phyloP scores from a whole-genome alignment of 2,113 vertebrate species.

The Dipodomys stephensi region DNA sequence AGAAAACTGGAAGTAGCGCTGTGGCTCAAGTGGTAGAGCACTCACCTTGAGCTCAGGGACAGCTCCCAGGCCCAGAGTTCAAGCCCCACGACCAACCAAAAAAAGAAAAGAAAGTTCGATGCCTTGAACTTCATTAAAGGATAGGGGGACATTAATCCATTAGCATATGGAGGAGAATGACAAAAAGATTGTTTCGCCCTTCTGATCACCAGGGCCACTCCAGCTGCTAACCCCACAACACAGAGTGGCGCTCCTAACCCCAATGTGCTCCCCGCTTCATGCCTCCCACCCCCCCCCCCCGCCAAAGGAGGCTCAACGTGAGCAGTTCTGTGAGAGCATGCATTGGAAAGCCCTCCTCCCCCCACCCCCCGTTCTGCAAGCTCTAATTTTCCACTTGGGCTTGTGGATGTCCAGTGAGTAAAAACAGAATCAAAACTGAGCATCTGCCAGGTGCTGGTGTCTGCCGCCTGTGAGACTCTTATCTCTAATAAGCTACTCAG shows the following conservation, averaged over 20 bases:
- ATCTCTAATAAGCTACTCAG: too few relatives aligned
- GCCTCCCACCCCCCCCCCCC: background rate
- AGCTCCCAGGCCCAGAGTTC: background rate
- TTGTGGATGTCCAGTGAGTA: background rate
- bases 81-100: too few relatives aligned
- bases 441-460: background rate
- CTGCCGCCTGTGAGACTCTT: too few relatives aligned
- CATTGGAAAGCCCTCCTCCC: too few relatives aligned
- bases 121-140: background rate
- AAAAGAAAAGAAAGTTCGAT: background rate
- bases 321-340: too few relatives aligned
- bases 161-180: background rate
- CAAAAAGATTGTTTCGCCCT: background rate
- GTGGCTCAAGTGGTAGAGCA: too few relatives aligned
- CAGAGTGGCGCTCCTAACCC: background rate
- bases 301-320: background rate
- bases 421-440: background rate
- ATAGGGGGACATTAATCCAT: background rate
- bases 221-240: background rate
- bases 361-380: background rate
- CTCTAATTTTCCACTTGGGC: background rate
- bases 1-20: too few relatives aligned
- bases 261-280: background rate
- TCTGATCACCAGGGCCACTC: background rate
- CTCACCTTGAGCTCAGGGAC: too few relatives aligned